Evolutionary conservation across 1,140 invertebrate species (phyloP).

Genomic region (Brachystomella parvula): DNA sequence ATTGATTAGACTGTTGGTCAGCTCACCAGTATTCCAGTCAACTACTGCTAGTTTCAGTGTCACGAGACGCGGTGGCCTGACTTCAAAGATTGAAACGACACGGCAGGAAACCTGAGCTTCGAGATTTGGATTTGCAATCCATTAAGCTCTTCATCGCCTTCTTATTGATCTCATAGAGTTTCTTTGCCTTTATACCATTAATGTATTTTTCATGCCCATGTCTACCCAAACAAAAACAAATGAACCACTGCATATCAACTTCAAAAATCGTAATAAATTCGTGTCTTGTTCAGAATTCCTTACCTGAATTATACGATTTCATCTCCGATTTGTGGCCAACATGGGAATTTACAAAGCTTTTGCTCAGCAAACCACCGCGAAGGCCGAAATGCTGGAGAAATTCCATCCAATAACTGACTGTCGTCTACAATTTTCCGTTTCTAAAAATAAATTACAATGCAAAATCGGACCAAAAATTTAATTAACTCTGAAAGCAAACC

Average conservation of each 20-base stretch:
- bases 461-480: background rate
- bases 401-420: conserved; percentile 53
- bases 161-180: conserved; percentile 61
- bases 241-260: conserved; percentile 30
- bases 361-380: conserved; percentile 91
- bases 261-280: too few relatives aligned
- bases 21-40: conserved; percentile 56
- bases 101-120: conserved; percentile 83
- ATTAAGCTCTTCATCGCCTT: conserved; percentile 38
- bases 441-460: conserved; percentile 14
- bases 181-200: conserved; percentile 73
- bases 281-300: too few relatives aligned
- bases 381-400: conserved; percentile 55
- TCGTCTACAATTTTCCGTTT: conserved; percentile 21
- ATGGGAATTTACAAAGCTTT: conserved; percentile 84
- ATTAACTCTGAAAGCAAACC: too few relatives aligned
- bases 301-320: conserved; percentile 75
- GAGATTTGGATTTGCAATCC: conserved; percentile 40
- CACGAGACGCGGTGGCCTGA: conserved; percentile 81
- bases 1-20: conserved; percentile 65
- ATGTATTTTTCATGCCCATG: conserved; percentile 83
- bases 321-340: conserved; percentile 97
- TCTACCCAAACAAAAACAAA: conserved; percentile 48
- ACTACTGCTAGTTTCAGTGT: conserved; percentile 77
- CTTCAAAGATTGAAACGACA: conserved; percentile 88